phyloP scores from a whole-genome alignment of 2,797 vertebrate genomes.

The Harpagifer antarcticus region DNA sequence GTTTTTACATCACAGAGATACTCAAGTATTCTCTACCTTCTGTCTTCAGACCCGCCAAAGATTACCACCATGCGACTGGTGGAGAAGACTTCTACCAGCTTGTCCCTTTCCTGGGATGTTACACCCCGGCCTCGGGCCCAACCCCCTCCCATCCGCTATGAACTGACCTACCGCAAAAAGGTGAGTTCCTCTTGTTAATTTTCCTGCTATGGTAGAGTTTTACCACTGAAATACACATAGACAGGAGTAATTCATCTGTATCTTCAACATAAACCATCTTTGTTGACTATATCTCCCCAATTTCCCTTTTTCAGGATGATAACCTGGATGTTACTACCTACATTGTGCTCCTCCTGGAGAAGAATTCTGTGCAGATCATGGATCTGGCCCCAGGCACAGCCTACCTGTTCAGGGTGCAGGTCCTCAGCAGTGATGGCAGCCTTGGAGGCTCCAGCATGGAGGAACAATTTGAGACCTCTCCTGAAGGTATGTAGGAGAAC shows the following conservation, averaged over 20 bases:
- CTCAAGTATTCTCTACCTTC: constrained; percentile 12
- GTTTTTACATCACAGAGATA: constrained; percentile 4
- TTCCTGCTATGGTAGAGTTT: background rate
- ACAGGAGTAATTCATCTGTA: background rate
- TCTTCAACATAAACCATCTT: background rate
- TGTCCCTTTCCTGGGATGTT: constrained; percentile 92
- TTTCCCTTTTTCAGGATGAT: constrained; percentile 71
- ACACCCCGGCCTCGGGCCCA: constrained; percentile 79
- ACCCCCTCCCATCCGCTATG: constrained; percentile 85
- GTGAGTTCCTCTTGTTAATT: constrained; percentile 47
- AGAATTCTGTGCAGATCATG: constrained; percentile 85
- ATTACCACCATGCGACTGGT: constrained; percentile 89
- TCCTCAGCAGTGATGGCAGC: constrained; percentile 84
- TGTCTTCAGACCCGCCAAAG: constrained; percentile 89
- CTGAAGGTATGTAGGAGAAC: constrained; percentile 76
- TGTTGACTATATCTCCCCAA: background rate
- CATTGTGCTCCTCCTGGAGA: constrained; percentile 90
- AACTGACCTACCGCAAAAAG: constrained; percentile 96
- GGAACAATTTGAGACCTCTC: constrained; percentile 91
- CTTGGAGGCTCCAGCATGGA: constrained; percentile 87
- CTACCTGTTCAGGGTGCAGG: constrained; percentile 93
- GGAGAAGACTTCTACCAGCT: constrained; percentile 83
- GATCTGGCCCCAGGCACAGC: constrained; percentile 87
- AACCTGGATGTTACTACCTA: constrained; percentile 88
- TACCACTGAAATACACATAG: background rate